phyloP scores from a whole-genome alignment of 2,113 vertebrate genomes.

The Hucho hucho region DNA sequence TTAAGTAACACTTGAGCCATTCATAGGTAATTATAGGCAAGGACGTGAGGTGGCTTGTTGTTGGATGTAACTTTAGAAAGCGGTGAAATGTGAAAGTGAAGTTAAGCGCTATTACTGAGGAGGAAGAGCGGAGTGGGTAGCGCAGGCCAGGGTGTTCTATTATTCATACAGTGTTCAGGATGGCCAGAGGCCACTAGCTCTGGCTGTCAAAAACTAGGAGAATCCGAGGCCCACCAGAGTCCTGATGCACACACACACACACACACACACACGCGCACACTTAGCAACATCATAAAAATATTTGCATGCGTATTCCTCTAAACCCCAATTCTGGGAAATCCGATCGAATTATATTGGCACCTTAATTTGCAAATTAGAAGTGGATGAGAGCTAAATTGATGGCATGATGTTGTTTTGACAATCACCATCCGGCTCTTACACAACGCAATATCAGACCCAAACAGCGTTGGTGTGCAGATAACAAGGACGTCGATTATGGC shows the following conservation, averaged over 20 bases:
- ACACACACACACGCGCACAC: conserved; percentile 18
- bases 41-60: neutral
- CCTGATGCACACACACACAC: neutral
- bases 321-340: too few species aligned
- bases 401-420: conserved; percentile 38
- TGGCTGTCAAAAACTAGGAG: conserved; percentile 35
- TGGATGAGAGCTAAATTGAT: conserved; percentile 32
- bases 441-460: conserved; percentile 22
- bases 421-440: conserved; percentile 11
- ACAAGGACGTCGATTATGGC: conserved; percentile 15
- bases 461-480: conserved; percentile 2
- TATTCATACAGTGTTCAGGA: conserved; percentile 41
- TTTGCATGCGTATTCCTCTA: neutral
- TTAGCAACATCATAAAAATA: neutral
- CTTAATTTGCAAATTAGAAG: conserved; percentile 33
- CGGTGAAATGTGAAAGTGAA: conserved; percentile 4
- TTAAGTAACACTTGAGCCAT: too few species aligned
- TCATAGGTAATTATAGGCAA: too few species aligned
- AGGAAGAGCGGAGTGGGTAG: neutral
- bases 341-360: neutral
- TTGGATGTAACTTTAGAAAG: neutral
- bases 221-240: conserved; percentile 28
- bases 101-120: conserved; percentile 10
- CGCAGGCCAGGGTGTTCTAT: conserved; percentile 14
- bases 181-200: conserved; percentile 28